Evolutionary conservation across 2,113 vertebrate genomes (phyloP).

Genomic region (Aphelocoma coerulescens): DNA sequence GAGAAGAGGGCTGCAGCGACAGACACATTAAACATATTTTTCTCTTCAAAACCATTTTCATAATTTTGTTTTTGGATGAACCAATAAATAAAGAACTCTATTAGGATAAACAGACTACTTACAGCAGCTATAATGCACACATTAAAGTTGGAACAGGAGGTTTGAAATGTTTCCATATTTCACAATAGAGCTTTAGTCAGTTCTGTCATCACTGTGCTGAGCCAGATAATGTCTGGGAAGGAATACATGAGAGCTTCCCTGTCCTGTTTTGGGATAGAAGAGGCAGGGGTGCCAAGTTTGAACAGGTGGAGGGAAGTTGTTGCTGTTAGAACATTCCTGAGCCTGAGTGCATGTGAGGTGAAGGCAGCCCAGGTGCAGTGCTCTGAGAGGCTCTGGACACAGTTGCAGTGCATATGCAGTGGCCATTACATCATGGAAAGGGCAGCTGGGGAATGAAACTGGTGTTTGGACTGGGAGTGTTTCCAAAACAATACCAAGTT

Average conservation of each 20-base stretch:
- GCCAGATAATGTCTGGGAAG: conserved; percentile 7
- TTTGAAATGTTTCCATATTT: conserved; percentile 50
- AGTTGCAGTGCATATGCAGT: rapidly evolving
- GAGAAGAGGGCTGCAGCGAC: conserved; percentile 22
- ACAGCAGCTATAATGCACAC: neutral
- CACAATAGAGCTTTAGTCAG: conserved; percentile 34
- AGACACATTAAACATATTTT: conserved; percentile 47
- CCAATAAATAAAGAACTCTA: conserved; percentile 52
- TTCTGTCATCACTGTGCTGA: neutral
- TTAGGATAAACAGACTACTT: conserved; percentile 58
- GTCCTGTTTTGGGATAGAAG: neutral
- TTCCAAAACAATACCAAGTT: conserved; percentile 20
- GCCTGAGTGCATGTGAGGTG: neutral
- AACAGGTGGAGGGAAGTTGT: conserved; percentile 14
- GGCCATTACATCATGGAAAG: conserved; percentile 1
- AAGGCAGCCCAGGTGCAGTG: neutral
- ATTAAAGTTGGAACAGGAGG: conserved; percentile 58
- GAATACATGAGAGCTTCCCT: neutral
- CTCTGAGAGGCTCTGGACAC: neutral
- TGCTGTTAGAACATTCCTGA: conserved; percentile 1
- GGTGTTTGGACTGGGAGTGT: neutral
- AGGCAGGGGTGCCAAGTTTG: neutral
- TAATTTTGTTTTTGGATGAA: conserved; percentile 26
- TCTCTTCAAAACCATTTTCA: conserved; percentile 58
- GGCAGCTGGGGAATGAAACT: conserved; percentile 29